phyloP scores from a whole-genome alignment of 2,113 vertebrate species.

The Thalassoma bifasciatum region DNA sequence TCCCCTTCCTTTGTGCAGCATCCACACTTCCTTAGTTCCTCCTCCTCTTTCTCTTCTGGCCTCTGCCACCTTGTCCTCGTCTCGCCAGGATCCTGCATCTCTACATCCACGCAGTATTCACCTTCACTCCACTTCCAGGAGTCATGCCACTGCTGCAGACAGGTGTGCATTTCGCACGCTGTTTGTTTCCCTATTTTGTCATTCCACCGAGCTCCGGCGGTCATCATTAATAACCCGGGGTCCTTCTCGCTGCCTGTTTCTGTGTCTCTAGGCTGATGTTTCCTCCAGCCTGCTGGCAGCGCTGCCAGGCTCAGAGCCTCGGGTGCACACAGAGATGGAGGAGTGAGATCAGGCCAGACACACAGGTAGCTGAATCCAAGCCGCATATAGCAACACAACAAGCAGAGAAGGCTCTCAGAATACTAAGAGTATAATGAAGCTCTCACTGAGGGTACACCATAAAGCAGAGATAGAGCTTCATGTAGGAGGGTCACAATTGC shows the following conservation, averaged over 20 bases:
- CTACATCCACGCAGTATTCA: slow-evolving; percentile 48
- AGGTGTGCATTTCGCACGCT: slow-evolving; percentile 79
- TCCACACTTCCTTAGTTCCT: slow-evolving; percentile 12
- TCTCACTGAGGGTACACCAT: not conserved
- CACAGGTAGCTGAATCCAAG: slow-evolving; percentile 34
- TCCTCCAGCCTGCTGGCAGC: slow-evolving; percentile 58
- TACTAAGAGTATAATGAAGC: not conserved
- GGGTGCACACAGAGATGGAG: slow-evolving; percentile 38
- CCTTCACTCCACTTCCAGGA: slow-evolving; percentile 47
- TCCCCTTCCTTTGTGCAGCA: not conserved
- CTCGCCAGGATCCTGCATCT: slow-evolving; percentile 6
- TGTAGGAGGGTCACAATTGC: not conserved
- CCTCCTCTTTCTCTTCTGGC: not conserved
- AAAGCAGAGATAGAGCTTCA: not conserved
- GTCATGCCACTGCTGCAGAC: slow-evolving; percentile 48
- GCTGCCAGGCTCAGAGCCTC: slow-evolving; percentile 50
- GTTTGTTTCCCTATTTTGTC: slow-evolving; percentile 76
- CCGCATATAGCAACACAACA: slow-evolving; percentile 18
- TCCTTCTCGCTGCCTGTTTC: slow-evolving; percentile 50
- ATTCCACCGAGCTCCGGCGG: slow-evolving; percentile 58
- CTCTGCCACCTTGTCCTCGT: not conserved
- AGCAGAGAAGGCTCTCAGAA: slow-evolving; percentile 11
- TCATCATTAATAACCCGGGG: slow-evolving; percentile 74
- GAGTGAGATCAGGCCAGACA: slow-evolving; percentile 47
- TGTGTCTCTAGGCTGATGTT: slow-evolving; percentile 65